phyloP scores from a whole-genome alignment of 2,113 vertebrate species.

The Scomber colias region DNA sequence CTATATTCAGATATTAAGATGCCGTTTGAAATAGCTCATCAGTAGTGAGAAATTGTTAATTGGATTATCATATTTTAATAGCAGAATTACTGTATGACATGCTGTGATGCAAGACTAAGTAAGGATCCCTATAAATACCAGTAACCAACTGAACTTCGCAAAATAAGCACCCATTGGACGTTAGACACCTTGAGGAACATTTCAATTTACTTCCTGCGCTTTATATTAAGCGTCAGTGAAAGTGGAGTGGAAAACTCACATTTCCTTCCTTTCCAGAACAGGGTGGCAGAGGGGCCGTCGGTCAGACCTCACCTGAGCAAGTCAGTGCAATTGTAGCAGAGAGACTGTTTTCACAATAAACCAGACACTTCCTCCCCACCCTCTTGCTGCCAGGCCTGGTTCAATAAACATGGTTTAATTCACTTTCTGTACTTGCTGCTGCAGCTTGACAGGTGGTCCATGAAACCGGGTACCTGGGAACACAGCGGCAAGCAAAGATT shows the following conservation, averaged over 20 bases:
- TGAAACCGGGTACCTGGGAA: constrained; percentile 61
- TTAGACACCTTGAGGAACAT: constrained; percentile 12
- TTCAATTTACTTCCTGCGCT: constrained; percentile 43
- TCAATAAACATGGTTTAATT: constrained; percentile 69
- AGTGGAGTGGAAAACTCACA: constrained; percentile 52
- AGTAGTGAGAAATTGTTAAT: constrained; percentile 4
- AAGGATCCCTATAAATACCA: constrained; percentile 19
- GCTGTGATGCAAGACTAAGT: constrained; percentile 26
- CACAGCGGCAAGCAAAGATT: constrained; percentile 11
- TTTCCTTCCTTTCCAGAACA: constrained; percentile 60
- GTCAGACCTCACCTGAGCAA: constrained; percentile 68
- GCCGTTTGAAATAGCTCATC: constrained; percentile 11
- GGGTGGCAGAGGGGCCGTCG: constrained; percentile 21
- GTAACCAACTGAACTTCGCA: constrained; percentile 38
- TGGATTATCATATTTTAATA: constrained; percentile 20
- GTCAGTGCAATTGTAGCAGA: constrained; percentile 51
- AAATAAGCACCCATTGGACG: constrained; percentile 48
- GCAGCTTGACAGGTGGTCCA: constrained; percentile 71
- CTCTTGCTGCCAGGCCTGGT: constrained; percentile 45
- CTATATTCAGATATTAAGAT: not conserved
- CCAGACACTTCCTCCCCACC: constrained; percentile 77
- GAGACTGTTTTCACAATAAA: constrained; percentile 73
- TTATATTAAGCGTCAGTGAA: constrained; percentile 57
- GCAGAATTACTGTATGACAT: constrained; percentile 13
- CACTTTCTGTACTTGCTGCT: constrained; percentile 49